phyloP scores from a whole-genome alignment of 2,113 vertebrate species.

The Eulacestoma nigropectus region DNA sequence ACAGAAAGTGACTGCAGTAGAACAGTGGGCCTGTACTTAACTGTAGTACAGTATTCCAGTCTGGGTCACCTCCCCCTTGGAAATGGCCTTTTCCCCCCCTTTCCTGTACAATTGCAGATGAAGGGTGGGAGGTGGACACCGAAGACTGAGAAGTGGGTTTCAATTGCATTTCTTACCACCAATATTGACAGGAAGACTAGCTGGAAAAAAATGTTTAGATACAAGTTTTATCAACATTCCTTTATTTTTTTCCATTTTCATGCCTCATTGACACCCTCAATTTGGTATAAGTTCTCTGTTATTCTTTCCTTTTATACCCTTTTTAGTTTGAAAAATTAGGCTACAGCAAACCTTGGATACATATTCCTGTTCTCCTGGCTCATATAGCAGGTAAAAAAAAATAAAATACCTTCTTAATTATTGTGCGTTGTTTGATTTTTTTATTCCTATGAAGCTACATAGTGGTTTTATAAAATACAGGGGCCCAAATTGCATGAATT shows the following conservation, averaged over 20 bases:
- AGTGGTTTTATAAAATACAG: neutral
- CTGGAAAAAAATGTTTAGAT: neutral
- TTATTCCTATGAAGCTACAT: neutral
- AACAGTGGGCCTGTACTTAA: neutral
- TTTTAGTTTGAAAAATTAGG: constrained; percentile 89
- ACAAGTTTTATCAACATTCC: neutral
- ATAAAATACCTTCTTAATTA: neutral
- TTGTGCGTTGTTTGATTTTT: neutral
- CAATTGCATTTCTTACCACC: neutral
- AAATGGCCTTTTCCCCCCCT: neutral
- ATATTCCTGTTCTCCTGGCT: constrained; percentile 80
- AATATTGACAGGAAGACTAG: neutral
- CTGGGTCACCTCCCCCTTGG: neutral
- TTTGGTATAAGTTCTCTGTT: neutral
- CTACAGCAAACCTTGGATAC: constrained; percentile 80
- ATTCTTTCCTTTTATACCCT: neutral
- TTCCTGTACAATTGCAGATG: neutral
- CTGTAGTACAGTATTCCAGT: neutral
- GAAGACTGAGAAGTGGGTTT: neutral
- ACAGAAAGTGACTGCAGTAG: neutral
- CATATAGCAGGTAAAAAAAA: constrained; percentile 81
- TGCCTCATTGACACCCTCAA: neutral
- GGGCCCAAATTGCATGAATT: neutral
- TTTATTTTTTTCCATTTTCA: neutral
- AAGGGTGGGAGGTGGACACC: neutral